Percentiles rank a stretch among this genome's conserved stretches.
Conservation (phyloP, 2,113 vertebrate species). For the Cyprinodon variegatus region DNA sequence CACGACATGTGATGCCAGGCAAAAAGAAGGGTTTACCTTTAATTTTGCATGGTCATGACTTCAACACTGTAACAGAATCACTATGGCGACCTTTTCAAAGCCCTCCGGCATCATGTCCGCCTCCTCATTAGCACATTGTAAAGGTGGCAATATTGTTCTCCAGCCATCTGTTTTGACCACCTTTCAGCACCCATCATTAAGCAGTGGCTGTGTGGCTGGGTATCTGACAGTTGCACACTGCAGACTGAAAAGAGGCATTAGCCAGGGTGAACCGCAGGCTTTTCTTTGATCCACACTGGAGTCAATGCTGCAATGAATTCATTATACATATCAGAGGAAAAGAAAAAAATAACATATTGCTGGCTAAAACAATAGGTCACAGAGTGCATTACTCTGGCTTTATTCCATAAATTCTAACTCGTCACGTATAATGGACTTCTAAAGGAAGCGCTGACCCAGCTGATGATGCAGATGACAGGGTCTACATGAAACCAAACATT, state of each 20-base stretch:
- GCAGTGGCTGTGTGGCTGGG: background rate
- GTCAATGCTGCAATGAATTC: constrained; percentile 43
- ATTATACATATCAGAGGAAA: constrained; percentile 41
- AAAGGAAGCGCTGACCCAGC: background rate
- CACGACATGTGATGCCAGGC: constrained; percentile 12
- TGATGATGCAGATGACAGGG: background rate
- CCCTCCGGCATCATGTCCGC: constrained; percentile 41
- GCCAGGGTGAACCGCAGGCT: constrained; percentile 16
- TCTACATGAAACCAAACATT: background rate
- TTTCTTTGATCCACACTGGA: constrained; percentile 43
- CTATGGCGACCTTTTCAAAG: constrained; percentile 70
- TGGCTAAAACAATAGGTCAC: constrained; percentile 41
- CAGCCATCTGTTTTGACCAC: constrained; percentile 32
- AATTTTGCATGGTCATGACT: constrained; percentile 58
- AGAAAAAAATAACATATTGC: constrained; percentile 28
- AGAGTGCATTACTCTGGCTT: background rate
- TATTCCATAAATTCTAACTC: constrained; percentile 13
- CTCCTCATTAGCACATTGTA: constrained; percentile 67
- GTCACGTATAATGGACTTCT: background rate
- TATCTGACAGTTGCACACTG: constrained; percentile 3
- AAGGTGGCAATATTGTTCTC: constrained; percentile 56
- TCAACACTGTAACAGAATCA: constrained; percentile 43
- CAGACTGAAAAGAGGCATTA: constrained; percentile 20
- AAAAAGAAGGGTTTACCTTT: constrained; percentile 11
- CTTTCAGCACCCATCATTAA: constrained; percentile 39